Evolutionary conservation across 2,888 invertebrate genomes (phyloP).

Genomic region (Acleris laterana): DNA sequence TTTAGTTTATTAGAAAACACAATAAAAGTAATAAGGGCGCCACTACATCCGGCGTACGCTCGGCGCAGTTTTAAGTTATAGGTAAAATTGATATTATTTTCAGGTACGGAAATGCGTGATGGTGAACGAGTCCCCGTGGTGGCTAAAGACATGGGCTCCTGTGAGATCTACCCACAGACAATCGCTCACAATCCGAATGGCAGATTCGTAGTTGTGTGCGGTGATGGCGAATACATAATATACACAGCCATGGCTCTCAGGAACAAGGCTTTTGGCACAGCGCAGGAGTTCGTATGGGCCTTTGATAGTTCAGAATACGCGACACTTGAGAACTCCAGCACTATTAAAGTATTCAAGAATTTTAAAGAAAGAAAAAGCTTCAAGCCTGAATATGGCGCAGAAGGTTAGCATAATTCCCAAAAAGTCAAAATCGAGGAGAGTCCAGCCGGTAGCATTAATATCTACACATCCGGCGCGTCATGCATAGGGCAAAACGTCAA

Average conservation of each 20-base stretch:
- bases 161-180: constrained; percentile 99
- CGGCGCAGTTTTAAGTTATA: not conserved
- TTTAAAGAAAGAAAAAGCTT: constrained; percentile 98
- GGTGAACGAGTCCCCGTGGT: constrained; percentile 96
- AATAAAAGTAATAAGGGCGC: too few relatives aligned
- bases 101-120: constrained; percentile 90
- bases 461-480: too few relatives aligned
- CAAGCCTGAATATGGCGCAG: constrained; percentile 98
- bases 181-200: constrained; percentile 99
- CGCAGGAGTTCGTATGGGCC: constrained; percentile 99
- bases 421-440: not conserved
- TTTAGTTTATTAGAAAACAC: too few relatives aligned
- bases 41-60: too few relatives aligned
- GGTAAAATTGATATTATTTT: constrained; percentile 20
- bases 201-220: constrained; percentile 96
- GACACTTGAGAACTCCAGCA: constrained; percentile 94
- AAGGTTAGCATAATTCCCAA: constrained; percentile 83
- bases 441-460: too few relatives aligned
- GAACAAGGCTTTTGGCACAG: constrained; percentile 99
- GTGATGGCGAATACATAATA: constrained; percentile 99
- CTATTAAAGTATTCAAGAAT: constrained; percentile 97
- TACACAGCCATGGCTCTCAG: constrained; percentile 99
- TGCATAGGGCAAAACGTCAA: too few relatives aligned
- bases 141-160: constrained; percentile 99
- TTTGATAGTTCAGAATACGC: constrained; percentile 97